A percentile compares a stretch with the other conserved stretches of the same genome.
Evolutionary conservation across 1,140 invertebrate genomes (phyloP).

Genomic region (Orussus abietinus): DNA sequence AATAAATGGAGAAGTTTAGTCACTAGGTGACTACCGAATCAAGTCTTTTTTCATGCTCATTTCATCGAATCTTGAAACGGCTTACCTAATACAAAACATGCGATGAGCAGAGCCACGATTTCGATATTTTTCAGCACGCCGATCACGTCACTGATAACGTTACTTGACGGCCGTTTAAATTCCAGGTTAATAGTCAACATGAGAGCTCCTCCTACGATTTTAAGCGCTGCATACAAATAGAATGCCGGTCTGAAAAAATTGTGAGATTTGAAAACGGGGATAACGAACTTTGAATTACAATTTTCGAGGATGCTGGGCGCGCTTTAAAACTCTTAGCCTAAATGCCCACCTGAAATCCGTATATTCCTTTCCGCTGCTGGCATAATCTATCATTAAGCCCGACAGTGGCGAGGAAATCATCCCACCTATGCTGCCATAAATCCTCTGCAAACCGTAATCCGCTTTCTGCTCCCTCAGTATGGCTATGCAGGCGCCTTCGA

Average conservation of each 20-base stretch:
- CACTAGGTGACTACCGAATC: no score
- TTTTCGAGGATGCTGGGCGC: background rate
- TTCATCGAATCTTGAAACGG: constrained; percentile 9
- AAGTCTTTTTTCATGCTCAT: background rate
- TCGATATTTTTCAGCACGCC: constrained; percentile 69
- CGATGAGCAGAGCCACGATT: constrained; percentile 68
- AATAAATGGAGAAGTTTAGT: constrained; percentile 10
- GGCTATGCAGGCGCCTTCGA: constrained; percentile 77
- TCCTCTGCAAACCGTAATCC: constrained; percentile 75
- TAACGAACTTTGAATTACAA: no score
- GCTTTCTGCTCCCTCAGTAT: constrained; percentile 73
- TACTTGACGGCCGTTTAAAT: constrained; percentile 71
- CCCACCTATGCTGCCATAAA: constrained; percentile 74
- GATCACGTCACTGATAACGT: constrained; percentile 69
- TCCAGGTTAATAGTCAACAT: constrained; percentile 73
- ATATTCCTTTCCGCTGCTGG: constrained; percentile 58
- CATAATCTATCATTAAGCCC: constrained; percentile 70
- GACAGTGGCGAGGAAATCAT: constrained; percentile 77
- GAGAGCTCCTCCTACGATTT: constrained; percentile 62
- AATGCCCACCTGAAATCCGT: constrained; percentile 68
- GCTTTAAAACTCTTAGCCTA: background rate
- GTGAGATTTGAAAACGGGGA: no score
- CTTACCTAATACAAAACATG: constrained; percentile 71
- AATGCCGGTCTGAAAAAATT: constrained; percentile 72
- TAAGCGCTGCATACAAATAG: constrained; percentile 71